Percentiles rank a stretch among this genome's conserved stretches.
Conservation (phyloP, 2,888 invertebrate species). For the Hemicrepidius hirtus region DNA sequence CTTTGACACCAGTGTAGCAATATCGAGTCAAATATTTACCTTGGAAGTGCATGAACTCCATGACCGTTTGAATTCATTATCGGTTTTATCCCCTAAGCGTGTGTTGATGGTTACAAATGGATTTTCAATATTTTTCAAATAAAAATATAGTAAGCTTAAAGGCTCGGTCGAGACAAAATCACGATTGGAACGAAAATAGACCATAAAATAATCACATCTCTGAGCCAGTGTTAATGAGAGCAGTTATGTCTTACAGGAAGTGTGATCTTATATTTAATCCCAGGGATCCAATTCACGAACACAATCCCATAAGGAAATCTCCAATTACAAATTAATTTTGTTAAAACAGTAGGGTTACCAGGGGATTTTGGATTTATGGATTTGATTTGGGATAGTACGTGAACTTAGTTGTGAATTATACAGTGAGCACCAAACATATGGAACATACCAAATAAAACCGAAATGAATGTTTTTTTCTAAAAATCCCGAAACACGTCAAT, state of each 20-base stretch:
- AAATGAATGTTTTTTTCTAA: too few species aligned
- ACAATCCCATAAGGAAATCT: constrained; percentile 16
- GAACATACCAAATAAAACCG: too few species aligned
- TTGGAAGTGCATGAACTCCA: constrained; percentile 4
- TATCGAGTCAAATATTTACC: constrained; percentile 9
- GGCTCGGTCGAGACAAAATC: too few species aligned
- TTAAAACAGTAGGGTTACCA: neutral
- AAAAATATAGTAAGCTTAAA: too few species aligned
- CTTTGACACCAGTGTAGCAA: neutral
- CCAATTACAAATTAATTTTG: constrained; percentile 27
- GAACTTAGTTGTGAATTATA: too few species aligned
- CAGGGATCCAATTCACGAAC: constrained; percentile 17
- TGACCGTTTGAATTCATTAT: constrained; percentile 27
- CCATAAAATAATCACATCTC: constrained; percentile 8
- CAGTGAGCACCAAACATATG: too few species aligned
- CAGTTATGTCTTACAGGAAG: constrained; percentile 1
- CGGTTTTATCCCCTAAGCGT: neutral
- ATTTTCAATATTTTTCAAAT: constrained; percentile 16
- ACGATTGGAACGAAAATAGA: neutral
- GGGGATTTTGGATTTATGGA: too few species aligned
- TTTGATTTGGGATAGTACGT: too few species aligned
- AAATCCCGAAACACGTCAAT: too few species aligned
- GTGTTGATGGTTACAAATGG: constrained; percentile 6
- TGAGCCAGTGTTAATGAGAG: constrained; percentile 1
- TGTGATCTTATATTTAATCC: constrained; percentile 26